Evolutionary conservation across 2,797 vertebrate genomes (phyloP), one percentile per base, ranked within the genome.

Genomic region (Pitangus sulphuratus): DNA sequence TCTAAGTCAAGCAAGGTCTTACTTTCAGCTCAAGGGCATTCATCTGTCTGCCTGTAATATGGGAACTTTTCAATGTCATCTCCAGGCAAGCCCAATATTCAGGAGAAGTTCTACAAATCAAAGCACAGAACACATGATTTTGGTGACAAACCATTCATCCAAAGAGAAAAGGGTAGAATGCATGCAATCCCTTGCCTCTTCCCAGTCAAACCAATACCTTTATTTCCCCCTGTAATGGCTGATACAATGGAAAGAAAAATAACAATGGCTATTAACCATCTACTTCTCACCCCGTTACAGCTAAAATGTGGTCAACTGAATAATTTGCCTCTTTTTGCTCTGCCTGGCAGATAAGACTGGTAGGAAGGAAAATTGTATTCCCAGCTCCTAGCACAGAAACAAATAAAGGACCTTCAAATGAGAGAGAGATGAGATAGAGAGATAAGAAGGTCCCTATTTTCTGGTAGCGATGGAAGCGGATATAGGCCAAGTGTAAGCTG

Each of bases 1-100:
- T 92, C 85, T 88, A 83, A 96, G 91, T 85, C 82, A 86, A 92
- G 92, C 94, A 93, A 95, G 85, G 94, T 93, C 95, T 94, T 94
- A 79, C 77, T 92, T 96, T 86, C 91, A 94, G 93, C 91, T 93
- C 5, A 69, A 96, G 93, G 93, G 91, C 93, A 95, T 95, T 94
- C 88, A 90, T 82, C 95, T 92, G 81, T 83, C 84, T 92, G 79
- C 62, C 47, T 91, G 68, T 74, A 90, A 94, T 56, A 87, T 13
- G 40, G 85, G 83, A 90, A 93, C 76, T 90, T 93, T 81, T 90
- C 79, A 93, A 96, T 79, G 94, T 92, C 79, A 89, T 95, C 90
- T 90, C 58, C 83, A 92, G 87, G 91, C 91, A 96, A 91, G 74
- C 62, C 83, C 83, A 72, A 15, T 40, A 54, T 88, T 94, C 70